A percentile compares a stretch with the other conserved stretches of the same genome.
These are phyloP conservation scores for Chionoecetes opilio DNA, from an alignment of 1,140 invertebrate genomes.

Conservation along the genomic window DNA sequence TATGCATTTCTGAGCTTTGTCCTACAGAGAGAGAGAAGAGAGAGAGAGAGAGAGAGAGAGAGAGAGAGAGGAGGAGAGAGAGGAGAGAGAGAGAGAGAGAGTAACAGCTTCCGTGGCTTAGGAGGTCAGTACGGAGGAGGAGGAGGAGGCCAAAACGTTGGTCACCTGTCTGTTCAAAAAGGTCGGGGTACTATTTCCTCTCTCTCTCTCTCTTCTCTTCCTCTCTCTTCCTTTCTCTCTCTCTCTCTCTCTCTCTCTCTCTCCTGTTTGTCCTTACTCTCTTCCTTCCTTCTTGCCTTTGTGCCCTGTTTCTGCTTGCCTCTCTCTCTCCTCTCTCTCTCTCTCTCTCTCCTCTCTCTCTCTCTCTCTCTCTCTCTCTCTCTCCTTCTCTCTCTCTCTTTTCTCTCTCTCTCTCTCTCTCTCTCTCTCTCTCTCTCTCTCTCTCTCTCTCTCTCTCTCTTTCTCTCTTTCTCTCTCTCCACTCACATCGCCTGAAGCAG, in stretches of 20 bases:
- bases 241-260: background rate
- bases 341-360: too few species aligned
- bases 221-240: background rate
- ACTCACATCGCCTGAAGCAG: background rate
- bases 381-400: background rate
- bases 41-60: background rate
- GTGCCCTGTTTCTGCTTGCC: too few species aligned
- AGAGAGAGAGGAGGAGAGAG: background rate
- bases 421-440: slow-evolving; percentile 54
- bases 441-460: slow-evolving; percentile 51
- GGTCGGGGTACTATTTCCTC: too few species aligned
- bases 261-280: background rate
- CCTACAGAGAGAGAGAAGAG: background rate
- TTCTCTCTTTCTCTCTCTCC: background rate
- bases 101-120: background rate
- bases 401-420: slow-evolving; percentile 40
- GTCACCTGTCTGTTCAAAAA: too few species aligned
- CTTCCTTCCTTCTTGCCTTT: too few species aligned
- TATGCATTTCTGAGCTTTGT: too few species aligned
- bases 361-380: too few species aligned
- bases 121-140: background rate
- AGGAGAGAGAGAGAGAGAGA: background rate
- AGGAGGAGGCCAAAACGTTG: background rate
- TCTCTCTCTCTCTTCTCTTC: too few species aligned
- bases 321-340: too few species aligned